Percentiles rank a stretch among this genome's conserved stretches.
phyloP scores from a whole-genome alignment of 2,888 invertebrate genomes.

The Enchytraeus crypticus region DNA sequence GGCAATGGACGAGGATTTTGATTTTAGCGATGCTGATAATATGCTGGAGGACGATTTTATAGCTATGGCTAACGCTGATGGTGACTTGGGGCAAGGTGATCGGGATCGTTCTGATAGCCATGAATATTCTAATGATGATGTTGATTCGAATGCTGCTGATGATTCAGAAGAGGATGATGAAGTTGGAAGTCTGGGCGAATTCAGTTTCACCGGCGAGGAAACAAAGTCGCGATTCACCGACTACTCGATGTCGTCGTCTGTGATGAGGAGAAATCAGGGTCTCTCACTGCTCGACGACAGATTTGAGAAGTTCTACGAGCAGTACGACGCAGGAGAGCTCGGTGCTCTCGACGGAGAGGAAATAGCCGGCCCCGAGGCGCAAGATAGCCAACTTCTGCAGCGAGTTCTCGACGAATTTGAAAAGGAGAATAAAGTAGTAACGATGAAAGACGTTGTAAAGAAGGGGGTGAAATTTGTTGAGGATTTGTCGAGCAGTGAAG shows the following conservation, averaged over 20 bases:
- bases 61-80: conserved; percentile 61
- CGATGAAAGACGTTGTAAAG: conserved; percentile 33
- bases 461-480: conserved; percentile 27
- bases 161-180: conserved; percentile 22
- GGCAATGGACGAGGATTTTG: conserved; percentile 84
- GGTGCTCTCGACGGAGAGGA: conserved; percentile 84
- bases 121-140: background rate
- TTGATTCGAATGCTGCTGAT: background rate
- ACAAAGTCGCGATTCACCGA: conserved; percentile 80
- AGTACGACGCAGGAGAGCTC: conserved; percentile 78
- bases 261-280: conserved; percentile 74
- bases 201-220: conserved; percentile 51
- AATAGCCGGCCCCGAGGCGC: conserved; percentile 69
- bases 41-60: conserved; percentile 86
- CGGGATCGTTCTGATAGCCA: background rate
- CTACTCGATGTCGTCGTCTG: conserved; percentile 86
- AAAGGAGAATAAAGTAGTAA: conserved; percentile 27
- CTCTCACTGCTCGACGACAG: conserved; percentile 71
- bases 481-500: conserved; percentile 12
- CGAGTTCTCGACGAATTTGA: conserved; percentile 66
- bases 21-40: conserved; percentile 73
- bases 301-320: conserved; percentile 74
- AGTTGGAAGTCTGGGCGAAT: conserved; percentile 10
- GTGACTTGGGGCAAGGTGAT: background rate
- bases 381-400: conserved; percentile 62